Base-by-base conservation (phyloP, 2,797 vertebrate genomes). In the Micromesistius poutassou region DNA sequence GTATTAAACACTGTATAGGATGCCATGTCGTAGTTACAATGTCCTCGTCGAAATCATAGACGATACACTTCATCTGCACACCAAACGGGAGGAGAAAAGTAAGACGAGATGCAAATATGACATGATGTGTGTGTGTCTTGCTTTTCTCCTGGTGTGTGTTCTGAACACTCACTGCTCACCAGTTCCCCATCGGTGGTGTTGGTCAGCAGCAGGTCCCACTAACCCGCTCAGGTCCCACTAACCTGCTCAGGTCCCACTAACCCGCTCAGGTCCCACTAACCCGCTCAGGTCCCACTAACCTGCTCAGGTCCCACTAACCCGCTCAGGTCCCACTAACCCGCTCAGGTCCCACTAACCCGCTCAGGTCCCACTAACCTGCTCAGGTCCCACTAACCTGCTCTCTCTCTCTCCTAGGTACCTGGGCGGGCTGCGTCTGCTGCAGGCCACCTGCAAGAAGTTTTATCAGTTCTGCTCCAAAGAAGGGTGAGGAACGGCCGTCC, bases 391-490 rank as follows among this genome's bases (percentile, higher is more conserved):
- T 62, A 62, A 62, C 55, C 55, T 9, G 55, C 22, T 25, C n/a
- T n/a, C n/a, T n/a, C n/a, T n/a, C n/a, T 28, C 10, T 12, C n/a
- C 25, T 66, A 96, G 95, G 31, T 96, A 96, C 78, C 85, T 95
- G 76, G 95, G 95, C 79, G 95, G 95, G 38, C 91, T 96, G 36
- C 89, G 95, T 72, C 86, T 96, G 46, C 89, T 96, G 33, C 95
- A 96, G 87, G 95, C 95, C 0, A 95, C 95, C 1, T 96, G 95
- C 78, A 96, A 96, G 88, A 95, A 95, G 90, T 96, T 96, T 87
- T 95, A 95, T 86, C 95, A 96, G 85, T 96, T 94, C 87, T 96
- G 95, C 89, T 95, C 94, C 80, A 94, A 93, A 84, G 92, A 95
- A 84, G 95, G 95, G 95, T 96, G 85, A 93, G 94, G 72, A 2